Evolutionary conservation across 2,113 vertebrate genomes (phyloP).

Genomic region (Etheostoma cragini): DNA sequence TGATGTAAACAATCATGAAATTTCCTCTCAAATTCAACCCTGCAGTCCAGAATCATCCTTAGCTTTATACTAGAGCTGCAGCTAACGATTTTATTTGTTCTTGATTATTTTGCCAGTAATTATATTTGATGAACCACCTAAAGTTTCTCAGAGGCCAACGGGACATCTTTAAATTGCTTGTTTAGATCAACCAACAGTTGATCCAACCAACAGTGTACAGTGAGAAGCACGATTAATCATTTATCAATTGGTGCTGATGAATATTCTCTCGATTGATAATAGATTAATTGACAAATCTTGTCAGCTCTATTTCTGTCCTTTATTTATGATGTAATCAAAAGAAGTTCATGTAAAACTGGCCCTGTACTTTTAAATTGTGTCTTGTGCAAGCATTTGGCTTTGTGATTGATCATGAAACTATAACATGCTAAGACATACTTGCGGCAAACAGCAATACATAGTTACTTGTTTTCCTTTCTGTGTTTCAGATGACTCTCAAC

Average conservation of each 20-base stretch:
- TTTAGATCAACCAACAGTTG: neutral
- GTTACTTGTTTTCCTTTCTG: neutral
- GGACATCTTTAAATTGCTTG: neutral
- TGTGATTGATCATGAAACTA: neutral
- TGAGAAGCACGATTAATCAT: too few species aligned
- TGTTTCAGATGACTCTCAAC: neutral
- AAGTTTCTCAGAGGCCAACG: neutral
- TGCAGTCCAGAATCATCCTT: neutral
- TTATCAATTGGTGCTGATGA: neutral
- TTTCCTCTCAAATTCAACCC: neutral
- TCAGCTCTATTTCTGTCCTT: neutral
- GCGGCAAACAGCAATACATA: neutral
- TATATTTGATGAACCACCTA: neutral
- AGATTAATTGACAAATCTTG: neutral
- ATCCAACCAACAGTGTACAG: too few species aligned
- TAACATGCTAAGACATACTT: neutral
- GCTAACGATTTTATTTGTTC: neutral
- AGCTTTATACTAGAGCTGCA: neutral
- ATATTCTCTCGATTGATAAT: neutral
- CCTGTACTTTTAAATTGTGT: neutral
- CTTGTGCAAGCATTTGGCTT: neutral
- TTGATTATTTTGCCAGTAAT: neutral
- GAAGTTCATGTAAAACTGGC: neutral
- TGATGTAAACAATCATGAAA: slow-evolving; percentile 20
- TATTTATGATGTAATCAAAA: neutral